Evolutionary conservation across 2,888 invertebrate species (phyloP), one percentile per base, ranked within the genome.

Genomic region (Chamaedrilus cognettii): DNA sequence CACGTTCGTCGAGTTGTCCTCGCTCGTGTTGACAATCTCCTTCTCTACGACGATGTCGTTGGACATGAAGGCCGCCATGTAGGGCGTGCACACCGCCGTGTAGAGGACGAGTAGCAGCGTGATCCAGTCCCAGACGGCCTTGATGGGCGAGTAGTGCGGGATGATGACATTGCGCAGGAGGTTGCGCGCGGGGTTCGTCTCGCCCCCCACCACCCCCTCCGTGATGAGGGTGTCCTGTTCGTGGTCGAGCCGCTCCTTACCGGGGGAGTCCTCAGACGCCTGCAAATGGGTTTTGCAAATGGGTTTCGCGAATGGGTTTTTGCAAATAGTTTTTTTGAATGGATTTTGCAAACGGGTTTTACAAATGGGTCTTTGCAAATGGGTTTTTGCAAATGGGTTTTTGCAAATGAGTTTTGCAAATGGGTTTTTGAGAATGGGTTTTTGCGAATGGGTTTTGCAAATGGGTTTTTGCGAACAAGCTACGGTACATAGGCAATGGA

Each of bases 91-190:
- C 15, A 83, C 81, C 19, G 83, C 83, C 19, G 83, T 83, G 75
- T 83, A 83, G 26, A 83, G 75, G 28, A 83, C 83, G 15, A 83
- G 77, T 52, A 83, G 75, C 33, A 83, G 74, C 23, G 83, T 78
- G 31, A 83, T 79, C 83, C 83, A 83, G 67, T 83, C 83, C 83
- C 83, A 83, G 32, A 83, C 82, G 4, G 83, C 84, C 72, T 84
- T 84, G 69, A 84, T 83, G 19, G 84, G 84, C 32, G 82, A 83
- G 74, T 84, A 84, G 72, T 84, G 84, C 1, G 83, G 78, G 56
- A 84, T 82, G 50, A 83, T 70, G 81, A 82, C 35, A 49, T 23
- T 31, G 31, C 28, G 5, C 32, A 32, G 3, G 35, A 31, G 3
- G 23, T 23, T 58, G 15, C 31, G 19, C 19, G 31, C 57, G 26